These are phyloP conservation scores for Psylliodes chrysocephalus DNA, from an alignment of 2,888 invertebrate species.

Conservation along the genomic window DNA sequence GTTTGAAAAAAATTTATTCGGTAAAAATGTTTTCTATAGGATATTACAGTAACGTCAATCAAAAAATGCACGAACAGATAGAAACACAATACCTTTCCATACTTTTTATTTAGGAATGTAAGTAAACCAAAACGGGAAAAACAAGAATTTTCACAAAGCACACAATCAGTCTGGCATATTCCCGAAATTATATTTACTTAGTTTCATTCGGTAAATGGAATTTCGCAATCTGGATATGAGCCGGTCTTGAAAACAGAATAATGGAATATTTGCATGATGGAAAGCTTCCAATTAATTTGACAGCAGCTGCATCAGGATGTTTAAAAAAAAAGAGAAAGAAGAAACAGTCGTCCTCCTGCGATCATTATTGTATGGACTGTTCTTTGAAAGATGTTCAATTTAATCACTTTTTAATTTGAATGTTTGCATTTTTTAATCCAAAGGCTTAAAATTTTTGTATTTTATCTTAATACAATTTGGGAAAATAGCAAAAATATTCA, in stretches of 20 bases:
- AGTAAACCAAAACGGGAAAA: not conserved
- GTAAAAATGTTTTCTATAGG: no score
- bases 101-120: not conserved
- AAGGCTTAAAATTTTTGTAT: no score
- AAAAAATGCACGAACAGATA: not conserved
- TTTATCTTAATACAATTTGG: no score
- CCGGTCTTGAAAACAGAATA: constrained; percentile 17
- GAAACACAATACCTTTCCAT: not conserved
- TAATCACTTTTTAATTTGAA: no score
- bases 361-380: not conserved
- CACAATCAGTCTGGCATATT: constrained; percentile 28
- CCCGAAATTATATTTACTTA: constrained; percentile 39
- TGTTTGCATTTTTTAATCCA: no score
- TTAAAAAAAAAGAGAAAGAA: not conserved
- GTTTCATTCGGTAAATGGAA: constrained; percentile 40
- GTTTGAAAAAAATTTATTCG: no score
- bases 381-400: not conserved
- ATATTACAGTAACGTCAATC: not conserved
- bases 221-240: constrained; percentile 29
- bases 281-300: constrained; percentile 6
- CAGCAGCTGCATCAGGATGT: not conserved
- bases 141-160: constrained; percentile 15
- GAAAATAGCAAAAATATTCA: no score
- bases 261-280: constrained; percentile 22
- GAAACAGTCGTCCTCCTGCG: constrained; percentile 9